Conservation (phyloP, 2,888 invertebrate genomes). For the Charanyca ferruginea region DNA sequence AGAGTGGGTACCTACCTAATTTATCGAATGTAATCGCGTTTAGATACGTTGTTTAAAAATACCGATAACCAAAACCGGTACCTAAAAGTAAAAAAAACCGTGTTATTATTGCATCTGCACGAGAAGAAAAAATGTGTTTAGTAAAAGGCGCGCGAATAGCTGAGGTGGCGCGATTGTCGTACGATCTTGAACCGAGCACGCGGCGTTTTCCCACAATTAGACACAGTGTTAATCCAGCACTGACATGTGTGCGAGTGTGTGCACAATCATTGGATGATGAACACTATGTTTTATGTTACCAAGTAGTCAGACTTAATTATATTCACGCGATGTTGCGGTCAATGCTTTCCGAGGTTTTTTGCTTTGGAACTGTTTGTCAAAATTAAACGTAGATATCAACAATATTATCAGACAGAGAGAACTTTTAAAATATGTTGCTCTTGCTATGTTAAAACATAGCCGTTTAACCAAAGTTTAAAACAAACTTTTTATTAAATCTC, state of each 20-base stretch:
- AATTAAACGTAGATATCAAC: constrained; percentile 30
- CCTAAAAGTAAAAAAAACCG: constrained; percentile 16
- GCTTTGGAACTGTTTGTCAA: constrained; percentile 32
- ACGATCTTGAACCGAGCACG: constrained; percentile 74
- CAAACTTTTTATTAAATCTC: neutral
- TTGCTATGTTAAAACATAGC: neutral
- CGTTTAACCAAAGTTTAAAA: neutral
- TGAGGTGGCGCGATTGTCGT: constrained; percentile 81
- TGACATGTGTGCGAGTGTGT: constrained; percentile 30
- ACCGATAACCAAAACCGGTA: constrained; percentile 35
- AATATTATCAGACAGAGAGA: constrained; percentile 1
- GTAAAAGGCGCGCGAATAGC: constrained; percentile 69
- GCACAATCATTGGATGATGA: constrained; percentile 30
- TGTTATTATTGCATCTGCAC: constrained; percentile 30
- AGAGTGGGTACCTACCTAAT: constrained; percentile 25
- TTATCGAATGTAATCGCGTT: constrained; percentile 39
- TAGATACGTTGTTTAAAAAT: constrained; percentile 16
- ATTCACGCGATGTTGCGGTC: constrained; percentile 50
- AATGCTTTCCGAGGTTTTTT: constrained; percentile 52
- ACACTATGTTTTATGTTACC: constrained; percentile 38
- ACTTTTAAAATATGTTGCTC: constrained; percentile 1
- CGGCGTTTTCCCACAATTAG: constrained; percentile 69
- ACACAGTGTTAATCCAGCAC: constrained; percentile 63
- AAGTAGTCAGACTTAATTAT: constrained; percentile 38
- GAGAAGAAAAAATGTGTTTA: constrained; percentile 65